Conservation (phyloP, 2,113 vertebrate genomes). For the Prochilodus magdalenae region DNA sequence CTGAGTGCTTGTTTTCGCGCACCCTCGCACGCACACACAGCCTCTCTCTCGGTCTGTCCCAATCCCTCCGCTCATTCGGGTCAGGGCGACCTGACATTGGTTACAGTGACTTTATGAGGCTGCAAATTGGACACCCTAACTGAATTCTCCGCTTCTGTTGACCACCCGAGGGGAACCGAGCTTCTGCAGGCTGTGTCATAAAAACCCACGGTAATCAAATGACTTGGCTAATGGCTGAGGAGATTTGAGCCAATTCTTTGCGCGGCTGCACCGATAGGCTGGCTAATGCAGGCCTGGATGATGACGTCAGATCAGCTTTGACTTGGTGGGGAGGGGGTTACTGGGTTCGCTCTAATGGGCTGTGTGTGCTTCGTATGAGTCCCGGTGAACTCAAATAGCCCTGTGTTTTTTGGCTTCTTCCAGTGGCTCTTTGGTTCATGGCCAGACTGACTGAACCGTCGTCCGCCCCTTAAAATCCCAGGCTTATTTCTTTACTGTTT, state of each 20-base stretch:
- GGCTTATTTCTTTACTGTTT: no score
- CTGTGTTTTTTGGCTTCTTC: neutral
- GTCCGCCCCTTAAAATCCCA: neutral
- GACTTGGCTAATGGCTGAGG: neutral
- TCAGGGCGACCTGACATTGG: constrained; percentile 74
- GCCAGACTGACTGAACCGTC: neutral
- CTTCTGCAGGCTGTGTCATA: constrained; percentile 9
- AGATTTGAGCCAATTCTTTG: constrained; percentile 14
- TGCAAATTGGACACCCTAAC: constrained; percentile 63
- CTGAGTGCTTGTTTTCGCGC: neutral
- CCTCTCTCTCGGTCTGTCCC: neutral
- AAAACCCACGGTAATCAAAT: constrained; percentile 18
- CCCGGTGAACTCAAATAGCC: constrained; percentile 4
- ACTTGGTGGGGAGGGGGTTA: neutral
- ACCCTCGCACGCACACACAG: neutral
- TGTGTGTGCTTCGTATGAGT: neutral
- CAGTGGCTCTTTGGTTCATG: neutral
- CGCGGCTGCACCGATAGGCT: neutral
- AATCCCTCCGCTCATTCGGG: constrained; percentile 60
- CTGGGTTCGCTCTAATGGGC: neutral
- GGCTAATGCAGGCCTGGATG: constrained; percentile 4
- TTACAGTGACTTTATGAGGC: constrained; percentile 68
- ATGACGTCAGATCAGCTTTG: constrained; percentile 10
- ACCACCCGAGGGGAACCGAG: constrained; percentile 12
- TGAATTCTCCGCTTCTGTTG: constrained; percentile 35